Conservation (phyloP, 2,797 vertebrate genomes). For the Silurus aristotelis region DNA sequence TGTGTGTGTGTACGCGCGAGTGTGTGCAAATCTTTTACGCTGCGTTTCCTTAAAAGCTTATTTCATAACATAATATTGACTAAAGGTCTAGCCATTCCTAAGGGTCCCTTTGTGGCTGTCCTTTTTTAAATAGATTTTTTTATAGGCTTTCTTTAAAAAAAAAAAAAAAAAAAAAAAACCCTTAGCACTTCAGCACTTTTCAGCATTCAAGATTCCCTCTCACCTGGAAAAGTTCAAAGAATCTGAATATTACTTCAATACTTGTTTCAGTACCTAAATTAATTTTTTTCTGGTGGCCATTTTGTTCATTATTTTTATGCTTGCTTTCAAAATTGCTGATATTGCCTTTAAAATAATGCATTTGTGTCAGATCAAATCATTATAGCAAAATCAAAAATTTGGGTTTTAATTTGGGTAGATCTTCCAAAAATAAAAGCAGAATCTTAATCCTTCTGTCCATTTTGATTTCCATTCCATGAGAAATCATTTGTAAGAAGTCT, state of each 20-base stretch:
- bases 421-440: not conserved
- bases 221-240: not conserved
- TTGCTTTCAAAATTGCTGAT: not conserved
- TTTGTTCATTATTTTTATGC: not conserved
- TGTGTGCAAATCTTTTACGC: not conserved
- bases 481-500: not conserved
- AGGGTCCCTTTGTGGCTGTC: not conserved
- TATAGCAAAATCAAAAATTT: not conserved
- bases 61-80: not conserved
- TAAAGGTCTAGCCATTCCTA: not conserved
- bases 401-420: not conserved
- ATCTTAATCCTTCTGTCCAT: not conserved
- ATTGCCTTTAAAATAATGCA: not conserved
- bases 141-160: not conserved
- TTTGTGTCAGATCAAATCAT: not conserved
- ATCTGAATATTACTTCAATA: not conserved
- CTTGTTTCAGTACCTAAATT: not conserved
- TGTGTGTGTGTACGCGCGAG: not conserved
- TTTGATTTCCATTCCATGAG: not conserved
- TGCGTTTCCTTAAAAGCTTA: not conserved
- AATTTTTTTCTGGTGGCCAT: not conserved
- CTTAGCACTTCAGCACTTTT: not conserved
- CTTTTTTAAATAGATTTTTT: not conserved
- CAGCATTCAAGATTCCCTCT: not conserved
- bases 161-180: too few relatives aligned